Evolutionary conservation across 1,140 invertebrate genomes (phyloP).

Genomic region (Brachionus manjavacas): DNA sequence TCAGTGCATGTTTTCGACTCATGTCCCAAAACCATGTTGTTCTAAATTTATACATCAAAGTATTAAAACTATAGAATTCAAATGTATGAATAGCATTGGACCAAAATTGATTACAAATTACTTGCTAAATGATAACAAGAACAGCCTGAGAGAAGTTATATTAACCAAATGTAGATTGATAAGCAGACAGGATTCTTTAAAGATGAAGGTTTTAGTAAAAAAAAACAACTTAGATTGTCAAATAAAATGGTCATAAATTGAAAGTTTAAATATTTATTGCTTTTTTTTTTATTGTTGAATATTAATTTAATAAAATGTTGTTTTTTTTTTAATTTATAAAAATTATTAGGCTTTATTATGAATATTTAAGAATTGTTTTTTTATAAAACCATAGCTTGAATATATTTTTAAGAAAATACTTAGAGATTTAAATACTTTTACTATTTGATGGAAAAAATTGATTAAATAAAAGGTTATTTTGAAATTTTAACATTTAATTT

Average conservation of each 20-base stretch:
- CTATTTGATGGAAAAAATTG: too few species aligned
- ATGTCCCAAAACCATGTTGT: background rate
- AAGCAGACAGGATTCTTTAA: background rate
- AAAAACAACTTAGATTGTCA: background rate
- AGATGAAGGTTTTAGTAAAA: background rate
- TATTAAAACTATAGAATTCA: constrained; percentile 18
- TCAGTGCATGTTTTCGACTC: constrained; percentile 2
- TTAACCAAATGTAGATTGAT: constrained; percentile 6
- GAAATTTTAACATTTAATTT: too few species aligned
- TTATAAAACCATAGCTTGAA: too few species aligned
- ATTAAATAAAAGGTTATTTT: too few species aligned
- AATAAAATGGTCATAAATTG: background rate
- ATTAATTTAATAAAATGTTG: background rate
- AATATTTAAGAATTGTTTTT: too few species aligned
- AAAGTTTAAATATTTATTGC: background rate
- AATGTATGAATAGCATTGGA: constrained; percentile 12
- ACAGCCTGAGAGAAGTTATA: background rate
- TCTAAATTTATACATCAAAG: background rate
- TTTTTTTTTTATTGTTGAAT: background rate
- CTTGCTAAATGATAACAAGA: background rate
- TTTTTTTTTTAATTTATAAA: too few species aligned
- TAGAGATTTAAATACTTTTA: too few species aligned
- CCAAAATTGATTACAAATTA: constrained; percentile 15
- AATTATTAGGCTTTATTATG: too few species aligned
- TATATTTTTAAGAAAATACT: too few species aligned